Evolutionary conservation across 1,140 invertebrate genomes (phyloP).

Genomic region (Ceratoteleas bidentatus): DNA sequence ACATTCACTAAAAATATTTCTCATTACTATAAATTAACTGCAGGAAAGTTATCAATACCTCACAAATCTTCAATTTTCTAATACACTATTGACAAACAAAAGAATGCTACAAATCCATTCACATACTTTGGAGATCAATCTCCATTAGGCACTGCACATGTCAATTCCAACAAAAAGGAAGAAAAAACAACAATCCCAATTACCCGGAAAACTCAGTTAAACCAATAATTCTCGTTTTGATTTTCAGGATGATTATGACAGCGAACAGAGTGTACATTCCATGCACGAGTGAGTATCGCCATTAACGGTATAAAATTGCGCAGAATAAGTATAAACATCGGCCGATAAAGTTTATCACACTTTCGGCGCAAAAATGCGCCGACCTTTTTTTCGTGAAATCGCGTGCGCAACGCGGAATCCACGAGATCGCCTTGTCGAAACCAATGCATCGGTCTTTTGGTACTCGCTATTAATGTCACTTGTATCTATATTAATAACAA

Average conservation of each 20-base stretch:
- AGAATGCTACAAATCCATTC: too few relatives aligned
- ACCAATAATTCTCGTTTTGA: conserved; percentile 66
- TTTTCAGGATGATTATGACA: conserved; percentile 89
- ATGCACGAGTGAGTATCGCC: conserved; percentile 88
- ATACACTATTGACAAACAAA: too few relatives aligned
- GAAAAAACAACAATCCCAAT: too few relatives aligned
- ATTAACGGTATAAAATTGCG: conserved; percentile 45
- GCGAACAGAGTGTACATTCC: conserved; percentile 87
- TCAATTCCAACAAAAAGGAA: too few relatives aligned
- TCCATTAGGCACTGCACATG: too few relatives aligned
- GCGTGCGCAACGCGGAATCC: conserved; percentile 26
- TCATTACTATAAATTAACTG: too few relatives aligned
- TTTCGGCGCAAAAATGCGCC: conserved; percentile 41
- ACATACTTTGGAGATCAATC: too few relatives aligned
- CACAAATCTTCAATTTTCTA: too few relatives aligned
- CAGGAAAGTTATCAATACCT: too few relatives aligned
- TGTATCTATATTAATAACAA: conserved; percentile 72
- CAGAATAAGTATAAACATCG: conserved; percentile 49
- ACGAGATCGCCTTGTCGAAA: conserved; percentile 49
- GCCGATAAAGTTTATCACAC: conserved; percentile 55
- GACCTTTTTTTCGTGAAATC: conserved; percentile 30
- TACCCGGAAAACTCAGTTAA: neutral
- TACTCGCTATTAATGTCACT: conserved; percentile 63
- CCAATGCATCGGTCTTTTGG: conserved; percentile 58
- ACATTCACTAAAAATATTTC: too few relatives aligned